Percentiles rank a stretch among this genome's conserved stretches.
phyloP scores from a whole-genome alignment of 2,888 invertebrate species.

The Terebella lapidaria region DNA sequence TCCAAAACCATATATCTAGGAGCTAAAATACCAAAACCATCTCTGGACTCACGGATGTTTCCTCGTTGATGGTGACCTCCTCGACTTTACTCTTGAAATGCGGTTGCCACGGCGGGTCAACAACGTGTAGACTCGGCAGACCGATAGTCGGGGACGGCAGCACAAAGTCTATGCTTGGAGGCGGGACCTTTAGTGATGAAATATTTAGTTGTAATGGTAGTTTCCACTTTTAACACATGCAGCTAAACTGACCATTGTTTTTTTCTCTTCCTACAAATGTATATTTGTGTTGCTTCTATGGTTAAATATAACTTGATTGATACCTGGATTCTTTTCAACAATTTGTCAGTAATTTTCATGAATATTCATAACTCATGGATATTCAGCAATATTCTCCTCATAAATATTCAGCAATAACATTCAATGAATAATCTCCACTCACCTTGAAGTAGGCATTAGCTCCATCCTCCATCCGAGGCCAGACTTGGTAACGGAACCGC shows the following conservation, averaged over 20 bases:
- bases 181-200: slow-evolving; percentile 64
- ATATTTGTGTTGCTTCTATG: too few species aligned
- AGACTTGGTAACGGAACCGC: slow-evolving; percentile 95
- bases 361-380: too few species aligned
- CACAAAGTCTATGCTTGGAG: slow-evolving; percentile 98
- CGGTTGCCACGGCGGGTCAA: slow-evolving; percentile 99
- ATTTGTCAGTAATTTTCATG: too few species aligned
- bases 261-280: too few species aligned
- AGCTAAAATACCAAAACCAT: too few species aligned
- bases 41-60: slow-evolving; percentile 62
- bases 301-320: too few species aligned
- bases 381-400: too few species aligned
- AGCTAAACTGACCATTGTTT: too few species aligned
- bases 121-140: slow-evolving; percentile 73
- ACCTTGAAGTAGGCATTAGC: slow-evolving; percentile 92
- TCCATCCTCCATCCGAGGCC: slow-evolving; percentile 98
- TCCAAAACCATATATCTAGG: too few species aligned
- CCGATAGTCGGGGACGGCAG: slow-evolving; percentile 98
- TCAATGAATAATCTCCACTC: too few species aligned
- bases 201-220: background rate
- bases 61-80: slow-evolving; percentile 97
- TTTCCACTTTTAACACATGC: background rate
- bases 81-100: slow-evolving; percentile 97
- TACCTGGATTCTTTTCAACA: too few species aligned
- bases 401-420: too few species aligned